Percentiles rank a stretch among this genome's conserved stretches.
Evolutionary conservation across 2,113 vertebrate genomes (phyloP).

Genomic region (Collichthys lucidus): DNA sequence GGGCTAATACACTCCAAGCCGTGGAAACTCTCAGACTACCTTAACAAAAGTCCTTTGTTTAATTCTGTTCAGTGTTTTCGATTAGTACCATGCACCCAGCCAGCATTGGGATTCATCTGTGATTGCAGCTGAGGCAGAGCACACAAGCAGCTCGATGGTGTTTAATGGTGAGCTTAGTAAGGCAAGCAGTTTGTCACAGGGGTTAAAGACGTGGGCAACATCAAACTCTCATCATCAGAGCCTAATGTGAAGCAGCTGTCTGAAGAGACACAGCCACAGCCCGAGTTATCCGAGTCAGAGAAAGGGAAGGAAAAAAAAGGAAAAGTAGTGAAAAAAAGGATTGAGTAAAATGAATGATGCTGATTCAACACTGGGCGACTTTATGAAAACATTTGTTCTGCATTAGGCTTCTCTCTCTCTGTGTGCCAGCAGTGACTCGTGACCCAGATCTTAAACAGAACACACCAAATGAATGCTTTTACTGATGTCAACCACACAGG

Average conservation of each 20-base stretch:
- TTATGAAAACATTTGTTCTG: slow-evolving; percentile 82
- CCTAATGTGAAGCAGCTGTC: slow-evolving; percentile 78
- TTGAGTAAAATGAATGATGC: slow-evolving; percentile 65
- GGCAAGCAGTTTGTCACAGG: slow-evolving; percentile 57
- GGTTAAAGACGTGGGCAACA: slow-evolving; percentile 63
- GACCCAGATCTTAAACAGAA: slow-evolving; percentile 61
- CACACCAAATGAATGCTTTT: slow-evolving; percentile 38
- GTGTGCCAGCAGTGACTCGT: slow-evolving; percentile 56
- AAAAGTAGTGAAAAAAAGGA: neutral
- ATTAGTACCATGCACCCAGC: slow-evolving; percentile 19
- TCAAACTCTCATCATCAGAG: slow-evolving; percentile 62
- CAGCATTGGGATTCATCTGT: slow-evolving; percentile 24
- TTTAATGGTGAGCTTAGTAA: slow-evolving; percentile 60
- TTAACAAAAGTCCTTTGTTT: slow-evolving; percentile 44
- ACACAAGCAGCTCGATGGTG: neutral
- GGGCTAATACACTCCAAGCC: neutral
- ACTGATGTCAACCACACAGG: slow-evolving; percentile 38
- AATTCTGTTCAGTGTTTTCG: slow-evolving; percentile 26
- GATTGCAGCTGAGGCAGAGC: slow-evolving; percentile 10
- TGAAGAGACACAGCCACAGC: slow-evolving; percentile 33
- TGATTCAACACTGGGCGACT: slow-evolving; percentile 76
- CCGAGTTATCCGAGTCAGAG: slow-evolving; percentile 34
- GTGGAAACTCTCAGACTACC: slow-evolving; percentile 6
- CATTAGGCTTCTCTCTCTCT: slow-evolving; percentile 59
- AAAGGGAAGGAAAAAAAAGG: slow-evolving; percentile 12